A percentile compares a stretch with the other conserved stretches of the same genome.
Conservation (phyloP, 2,888 invertebrate species). For the Pachydiplax longipennis region DNA sequence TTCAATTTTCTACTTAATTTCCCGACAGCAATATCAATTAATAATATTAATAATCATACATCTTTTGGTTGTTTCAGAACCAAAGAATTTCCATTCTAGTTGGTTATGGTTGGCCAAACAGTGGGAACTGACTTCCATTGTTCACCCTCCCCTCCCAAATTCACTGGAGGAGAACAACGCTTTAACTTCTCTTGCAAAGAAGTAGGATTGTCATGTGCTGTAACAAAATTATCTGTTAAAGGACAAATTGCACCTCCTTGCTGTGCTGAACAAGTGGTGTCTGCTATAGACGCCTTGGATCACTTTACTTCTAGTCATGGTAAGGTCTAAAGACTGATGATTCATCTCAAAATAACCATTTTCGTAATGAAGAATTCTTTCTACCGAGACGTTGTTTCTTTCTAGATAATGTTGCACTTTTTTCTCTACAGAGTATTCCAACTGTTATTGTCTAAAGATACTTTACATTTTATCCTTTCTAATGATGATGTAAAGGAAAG, state of each 20-base stretch:
- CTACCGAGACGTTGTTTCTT: no score
- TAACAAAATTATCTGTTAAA: slow-evolving; percentile 46
- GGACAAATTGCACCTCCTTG: slow-evolving; percentile 53
- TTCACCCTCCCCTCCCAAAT: slow-evolving; percentile 47
- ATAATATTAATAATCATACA: neutral
- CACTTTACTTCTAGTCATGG: slow-evolving; percentile 51
- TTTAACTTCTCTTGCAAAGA: slow-evolving; percentile 52
- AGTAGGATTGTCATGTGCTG: slow-evolving; percentile 51
- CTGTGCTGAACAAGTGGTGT: slow-evolving; percentile 53
- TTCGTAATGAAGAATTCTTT: no score
- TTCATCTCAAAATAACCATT: no score
- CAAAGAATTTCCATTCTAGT: slow-evolving; percentile 44
- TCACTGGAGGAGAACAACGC: neutral
- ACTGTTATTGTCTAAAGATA: no score
- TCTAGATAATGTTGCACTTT: no score
- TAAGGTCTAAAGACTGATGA: neutral
- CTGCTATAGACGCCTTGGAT: slow-evolving; percentile 52
- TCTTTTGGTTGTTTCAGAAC: neutral
- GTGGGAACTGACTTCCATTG: slow-evolving; percentile 49
- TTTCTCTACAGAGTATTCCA: no score
- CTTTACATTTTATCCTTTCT: no score
- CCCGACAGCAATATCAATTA: neutral
- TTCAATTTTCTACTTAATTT: no score
- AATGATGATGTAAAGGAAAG: no score
- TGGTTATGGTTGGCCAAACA: slow-evolving; percentile 49